Conservation (phyloP, 2,113 vertebrate species). For the Uria aalge region DNA sequence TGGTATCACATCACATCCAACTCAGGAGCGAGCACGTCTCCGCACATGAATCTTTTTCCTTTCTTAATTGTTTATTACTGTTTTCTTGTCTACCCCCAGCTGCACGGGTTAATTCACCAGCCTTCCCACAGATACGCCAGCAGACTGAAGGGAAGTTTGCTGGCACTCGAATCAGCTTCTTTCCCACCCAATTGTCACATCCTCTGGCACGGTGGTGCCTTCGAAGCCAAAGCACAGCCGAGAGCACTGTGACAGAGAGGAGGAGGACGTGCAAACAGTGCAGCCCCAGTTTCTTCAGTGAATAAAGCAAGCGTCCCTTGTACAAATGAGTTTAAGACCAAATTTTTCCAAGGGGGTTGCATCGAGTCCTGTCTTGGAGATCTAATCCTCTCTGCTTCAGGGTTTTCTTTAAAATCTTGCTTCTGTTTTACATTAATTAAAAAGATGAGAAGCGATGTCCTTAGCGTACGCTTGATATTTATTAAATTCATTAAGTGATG, state of each 20-base stretch:
- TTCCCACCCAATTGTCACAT: background rate
- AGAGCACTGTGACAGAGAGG: background rate
- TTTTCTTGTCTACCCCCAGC: background rate
- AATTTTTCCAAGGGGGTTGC: background rate
- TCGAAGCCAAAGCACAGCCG: background rate
- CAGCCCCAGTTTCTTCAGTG: background rate
- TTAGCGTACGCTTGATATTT: background rate
- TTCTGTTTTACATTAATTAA: background rate
- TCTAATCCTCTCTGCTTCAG: background rate
- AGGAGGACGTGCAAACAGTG: background rate
- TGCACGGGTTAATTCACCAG: background rate
- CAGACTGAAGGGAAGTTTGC: background rate
- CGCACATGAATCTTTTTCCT: background rate
- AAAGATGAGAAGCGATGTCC: background rate
- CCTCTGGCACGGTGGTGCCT: background rate
- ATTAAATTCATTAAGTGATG: background rate
- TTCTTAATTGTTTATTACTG: background rate
- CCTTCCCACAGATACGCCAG: background rate
- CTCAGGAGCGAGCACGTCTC: background rate
- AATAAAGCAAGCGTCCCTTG: background rate
- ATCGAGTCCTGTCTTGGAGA: background rate
- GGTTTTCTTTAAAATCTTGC: background rate
- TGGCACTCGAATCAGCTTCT: background rate
- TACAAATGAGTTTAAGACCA: background rate
- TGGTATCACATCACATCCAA: background rate